Percentiles rank a stretch among this genome's conserved stretches.
Evolutionary conservation across 2,888 invertebrate genomes (phyloP).

Genomic region (Calliopum simillimum): DNA sequence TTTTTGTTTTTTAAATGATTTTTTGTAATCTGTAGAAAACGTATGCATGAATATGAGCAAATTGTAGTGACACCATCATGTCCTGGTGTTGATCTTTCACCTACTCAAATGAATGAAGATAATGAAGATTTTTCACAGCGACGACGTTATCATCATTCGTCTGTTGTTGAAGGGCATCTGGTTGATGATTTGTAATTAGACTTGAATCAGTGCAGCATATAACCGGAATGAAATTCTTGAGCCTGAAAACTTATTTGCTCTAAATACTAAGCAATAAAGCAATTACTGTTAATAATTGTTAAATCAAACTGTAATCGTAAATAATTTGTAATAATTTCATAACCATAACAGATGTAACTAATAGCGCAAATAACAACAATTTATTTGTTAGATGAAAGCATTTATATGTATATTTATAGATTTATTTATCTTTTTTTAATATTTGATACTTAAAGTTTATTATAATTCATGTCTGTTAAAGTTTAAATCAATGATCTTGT

Average conservation of each 20-base stretch:
- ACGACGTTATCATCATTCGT: constrained; percentile 92
- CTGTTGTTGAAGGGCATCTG: constrained; percentile 75
- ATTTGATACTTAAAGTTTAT: neutral
- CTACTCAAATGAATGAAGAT: constrained; percentile 92
- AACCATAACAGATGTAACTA: neutral
- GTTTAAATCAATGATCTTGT: neutral
- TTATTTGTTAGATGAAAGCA: constrained; percentile 12
- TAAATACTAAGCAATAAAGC: constrained; percentile 13
- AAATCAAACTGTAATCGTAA: neutral
- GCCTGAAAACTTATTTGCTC: constrained; percentile 16
- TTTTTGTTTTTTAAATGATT: neutral
- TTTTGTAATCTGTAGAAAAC: constrained; percentile 70
- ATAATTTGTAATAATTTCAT: constrained; percentile 13
- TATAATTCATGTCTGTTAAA: neutral
- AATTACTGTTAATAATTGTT: neutral
- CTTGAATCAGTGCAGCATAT: neutral
- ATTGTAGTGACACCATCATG: constrained; percentile 87
- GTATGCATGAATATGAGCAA: constrained; percentile 85
- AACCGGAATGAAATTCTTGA: too few relatives aligned
- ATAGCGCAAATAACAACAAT: constrained; percentile 16
- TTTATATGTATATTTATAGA: constrained; percentile 22
- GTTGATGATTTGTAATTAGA: constrained; percentile 59
- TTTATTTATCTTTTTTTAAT: neutral
- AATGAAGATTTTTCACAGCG: constrained; percentile 95
- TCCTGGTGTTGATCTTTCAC: constrained; percentile 81